Evolutionary conservation across 2,888 invertebrate species (phyloP), one percentile per base, ranked within the genome.

Genomic region (Mayetiola destructor): DNA sequence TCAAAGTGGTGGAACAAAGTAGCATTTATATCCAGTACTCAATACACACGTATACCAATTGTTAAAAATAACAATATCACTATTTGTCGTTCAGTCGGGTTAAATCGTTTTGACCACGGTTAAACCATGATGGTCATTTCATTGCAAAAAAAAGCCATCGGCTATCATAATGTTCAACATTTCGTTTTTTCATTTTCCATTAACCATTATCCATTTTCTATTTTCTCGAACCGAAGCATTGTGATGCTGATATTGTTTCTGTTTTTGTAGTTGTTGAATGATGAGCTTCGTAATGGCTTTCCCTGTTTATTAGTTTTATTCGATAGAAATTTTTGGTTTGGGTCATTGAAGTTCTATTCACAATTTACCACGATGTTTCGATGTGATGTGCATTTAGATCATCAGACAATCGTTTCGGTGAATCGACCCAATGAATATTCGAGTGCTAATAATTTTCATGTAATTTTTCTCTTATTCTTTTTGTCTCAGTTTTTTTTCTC

Each of bases 381-480:
- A n/a, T n/a, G n/a, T n/a, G n/a, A n/a, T n/a, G n/a, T n/a, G n/a
- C n/a, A n/a, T n/a, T n/a, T n/a, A n/a, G n/a, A n/a, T n/a, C n/a
- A n/a, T n/a, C n/a, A n/a, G n/a, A n/a, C n/a, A n/a, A n/a, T n/a
- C n/a, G n/a, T n/a, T n/a, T n/a, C n/a, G n/a, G n/a, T n/a, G n/a
- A n/a, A n/a, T n/a, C n/a, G n/a, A n/a, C n/a, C n/a, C n/a, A n/a
- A n/a, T n/a, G n/a, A n/a, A n/a, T n/a, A 48, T 27, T 48, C 27
- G 27, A 27, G 48, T 48, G 48, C 48, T 23, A 48, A 48, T 48
- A 48, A 48, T 48, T 48, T 48, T 48, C 48, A 27, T 48, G 48
- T 48, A 48, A 48, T 48, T 48, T 48, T 48, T 48, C n/a, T 48
- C 32, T 32, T 32, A 8, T 32, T 32, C 32, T 32, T 32, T n/a